Conservation (phyloP, 1,140 invertebrate species). For the Caenorhabditis tropicalis region DNA sequence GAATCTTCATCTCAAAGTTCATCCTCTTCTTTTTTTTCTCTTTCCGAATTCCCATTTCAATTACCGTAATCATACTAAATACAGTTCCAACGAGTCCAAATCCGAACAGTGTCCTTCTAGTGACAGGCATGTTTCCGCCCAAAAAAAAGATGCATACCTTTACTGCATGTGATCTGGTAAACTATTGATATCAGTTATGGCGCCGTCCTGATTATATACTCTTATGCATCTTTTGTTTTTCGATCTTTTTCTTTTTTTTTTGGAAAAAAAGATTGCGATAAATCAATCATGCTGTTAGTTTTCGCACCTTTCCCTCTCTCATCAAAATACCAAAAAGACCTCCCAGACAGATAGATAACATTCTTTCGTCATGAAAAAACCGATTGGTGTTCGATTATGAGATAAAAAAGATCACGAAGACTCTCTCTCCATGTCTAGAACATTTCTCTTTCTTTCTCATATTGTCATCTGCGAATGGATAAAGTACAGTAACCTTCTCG, state of each 20-base stretch:
- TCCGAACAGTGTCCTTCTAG: background rate
- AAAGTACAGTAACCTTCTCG: background rate
- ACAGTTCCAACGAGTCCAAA: background rate
- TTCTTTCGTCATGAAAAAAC: background rate
- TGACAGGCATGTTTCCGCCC: background rate
- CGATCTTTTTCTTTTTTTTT: slow-evolving; percentile 10
- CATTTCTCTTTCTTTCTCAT: background rate
- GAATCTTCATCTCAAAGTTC: no score
- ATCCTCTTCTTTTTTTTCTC: no score
- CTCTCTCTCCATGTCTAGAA: background rate
- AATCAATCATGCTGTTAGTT: background rate
- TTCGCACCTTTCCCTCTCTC: background rate
- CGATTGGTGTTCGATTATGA: background rate
- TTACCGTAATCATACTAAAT: no score
- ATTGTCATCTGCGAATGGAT: background rate
- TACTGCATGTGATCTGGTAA: slow-evolving; percentile 16
- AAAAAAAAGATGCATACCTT: background rate
- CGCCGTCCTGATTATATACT: slow-evolving; percentile 44
- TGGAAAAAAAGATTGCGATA: background rate
- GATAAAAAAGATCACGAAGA: slow-evolving; percentile 15
- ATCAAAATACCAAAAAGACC: slow-evolving; percentile 8
- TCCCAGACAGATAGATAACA: slow-evolving; percentile 16
- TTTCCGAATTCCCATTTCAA: no score
- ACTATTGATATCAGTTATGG: slow-evolving; percentile 21
- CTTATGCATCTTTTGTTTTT: slow-evolving; percentile 39